Evolutionary conservation across 2,797 vertebrate genomes (phyloP), one percentile per base, ranked within the genome.

Genomic region (Adelosebastes latens): DNA sequence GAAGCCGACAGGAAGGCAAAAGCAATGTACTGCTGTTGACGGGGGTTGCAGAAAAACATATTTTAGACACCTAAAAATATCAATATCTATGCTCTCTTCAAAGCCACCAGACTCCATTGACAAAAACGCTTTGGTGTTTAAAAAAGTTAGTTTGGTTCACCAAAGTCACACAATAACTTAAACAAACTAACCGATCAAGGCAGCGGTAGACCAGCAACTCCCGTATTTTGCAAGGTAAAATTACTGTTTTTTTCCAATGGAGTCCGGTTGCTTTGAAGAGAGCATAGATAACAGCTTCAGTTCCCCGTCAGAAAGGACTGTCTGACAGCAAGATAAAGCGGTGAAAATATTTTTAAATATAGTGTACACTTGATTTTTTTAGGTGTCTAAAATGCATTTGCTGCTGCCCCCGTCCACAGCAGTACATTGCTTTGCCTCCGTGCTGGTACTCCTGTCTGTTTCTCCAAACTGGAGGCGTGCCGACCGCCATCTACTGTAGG

Each of bases 241-340:
- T n/a, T n/a, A n/a, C 0, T 22, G 20, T 5, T 22, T 53, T 10
- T 10, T 53, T 1, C 5, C 20, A 52, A 10, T 2, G 49, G 20
- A 22, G 49, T 53, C 49, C 0, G 20, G 49, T 22, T 9, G 8
- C 46, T 49, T 49, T 49, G 46, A 49, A 49, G 46, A 49, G 46
- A 20, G 18, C 46, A 49, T 1, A 42, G 14, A 42, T 42, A 49
- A 49, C 7, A 3, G 18, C 49, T 0, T 52, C 49, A 52, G 1
- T 52, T 52, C 49, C 20, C 8, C 9, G 4, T n/a, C 9, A n/a
- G 49, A 5, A 52, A 52, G 20, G 49, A 0, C 20, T n/a, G 2
- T n/a, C 49, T 52, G 20, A 52, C 20, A 16, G 20, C 49, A 52
- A 1, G 1, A 42, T 1, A 39, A 36, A 52, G 0, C 20, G 0